Evolutionary conservation across 2,797 vertebrate species (phyloP), one percentile per base, ranked within the genome.

Genomic region (Acrossocheilus fasciatus): DNA sequence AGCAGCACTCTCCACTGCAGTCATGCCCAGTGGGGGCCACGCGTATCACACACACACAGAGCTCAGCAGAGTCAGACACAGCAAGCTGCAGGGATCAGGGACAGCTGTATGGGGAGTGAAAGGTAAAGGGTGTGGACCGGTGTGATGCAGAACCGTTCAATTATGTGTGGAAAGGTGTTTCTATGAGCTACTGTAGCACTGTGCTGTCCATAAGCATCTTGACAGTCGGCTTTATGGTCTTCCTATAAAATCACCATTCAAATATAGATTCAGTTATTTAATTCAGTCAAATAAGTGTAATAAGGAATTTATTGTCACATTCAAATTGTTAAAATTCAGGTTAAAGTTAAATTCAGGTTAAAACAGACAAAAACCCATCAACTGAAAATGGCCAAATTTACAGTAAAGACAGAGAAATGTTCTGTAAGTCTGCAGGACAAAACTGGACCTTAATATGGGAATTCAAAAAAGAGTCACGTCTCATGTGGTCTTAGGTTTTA

Each of bases 1-100:
- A 78, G 78, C 72, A 85, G 70, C 34, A 47, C 70, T 77, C 70
- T 87, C 81, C 70, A 81, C 86, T 74, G 81, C 81, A 84, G 75
- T 50, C 73, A 66, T 73, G 74, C 79, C 82, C 82, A n/a, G 64
- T 47, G 64, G 79, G 70, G 26, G 36, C 50, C 82, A 73, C n/a
- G 34, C 30, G 4, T 70, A 57, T 77, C 62, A 74, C 66, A 76
- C 59, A 1, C 62, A 52, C 52, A 39, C 23, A 70, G 70, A 62
- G 30, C 73, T 70, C 64, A 68, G 20, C 68, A 57, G 59, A 80
- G 20, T 78, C 52, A 62, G 14, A 79, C 47, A 36, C 43, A 10
- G 64, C 64, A 36, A 72, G 79, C 75, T 79, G 50, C 47, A 43
- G 47, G 74, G 50, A n/a, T 70, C 14, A 12, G 43, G 10, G 7